These are phyloP conservation scores for Ellobius talpinus DNA, from an alignment of 2,113 vertebrate genomes.

Conservation along the genomic window DNA sequence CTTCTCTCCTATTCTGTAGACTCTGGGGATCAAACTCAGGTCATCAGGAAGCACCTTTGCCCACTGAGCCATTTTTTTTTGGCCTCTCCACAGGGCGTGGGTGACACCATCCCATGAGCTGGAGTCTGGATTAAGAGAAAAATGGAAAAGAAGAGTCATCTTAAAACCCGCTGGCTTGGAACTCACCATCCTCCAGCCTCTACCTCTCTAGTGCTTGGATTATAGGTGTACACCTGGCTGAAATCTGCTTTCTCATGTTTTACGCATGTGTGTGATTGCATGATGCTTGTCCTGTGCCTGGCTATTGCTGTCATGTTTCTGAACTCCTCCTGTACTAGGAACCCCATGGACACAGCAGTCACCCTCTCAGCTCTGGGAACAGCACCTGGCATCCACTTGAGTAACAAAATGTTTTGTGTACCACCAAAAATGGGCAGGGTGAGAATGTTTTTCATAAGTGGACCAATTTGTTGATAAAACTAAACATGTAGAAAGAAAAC, in stretches of 20 bases:
- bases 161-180: not conserved
- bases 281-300: not conserved
- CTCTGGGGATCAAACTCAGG: not conserved
- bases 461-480: not conserved
- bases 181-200: too few relatives aligned
- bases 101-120: not conserved
- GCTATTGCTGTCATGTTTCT: not conserved
- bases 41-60: not conserved
- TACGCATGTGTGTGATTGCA: not conserved
- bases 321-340: fast-evolving
- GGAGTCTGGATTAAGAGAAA: not conserved
- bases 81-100: not conserved
- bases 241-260: not conserved
- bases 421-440: not conserved
- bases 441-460: not conserved
- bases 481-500: not conserved
- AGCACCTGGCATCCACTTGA: not conserved
- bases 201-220: not conserved
- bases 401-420: not conserved
- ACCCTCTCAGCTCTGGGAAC: not conserved
- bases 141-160: not conserved
- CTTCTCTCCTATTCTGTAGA: not conserved
- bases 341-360: not conserved
- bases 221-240: not conserved
- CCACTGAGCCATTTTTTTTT: not conserved